Percentiles rank a stretch among this genome's conserved stretches.
These are phyloP conservation scores for Cartodere bifasciata DNA, from an alignment of 2,888 invertebrate species.

Conservation along the genomic window DNA sequence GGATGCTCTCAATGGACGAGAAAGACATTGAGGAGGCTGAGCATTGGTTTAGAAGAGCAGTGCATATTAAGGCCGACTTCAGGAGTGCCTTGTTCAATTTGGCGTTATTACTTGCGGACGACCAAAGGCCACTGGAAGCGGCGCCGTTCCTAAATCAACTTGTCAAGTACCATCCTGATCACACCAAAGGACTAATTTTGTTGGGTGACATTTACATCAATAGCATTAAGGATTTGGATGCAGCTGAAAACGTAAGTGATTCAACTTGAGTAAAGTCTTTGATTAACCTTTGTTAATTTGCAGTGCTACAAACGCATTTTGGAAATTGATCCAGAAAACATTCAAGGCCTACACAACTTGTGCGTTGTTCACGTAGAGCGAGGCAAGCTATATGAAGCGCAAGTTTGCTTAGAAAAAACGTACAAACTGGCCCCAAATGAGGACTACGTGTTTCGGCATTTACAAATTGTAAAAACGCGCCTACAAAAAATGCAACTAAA, in stretches of 20 bases:
- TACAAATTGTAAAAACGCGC: slow-evolving; percentile 73
- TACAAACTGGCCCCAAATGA: slow-evolving; percentile 76
- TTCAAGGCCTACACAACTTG: slow-evolving; percentile 89
- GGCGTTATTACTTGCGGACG: slow-evolving; percentile 79
- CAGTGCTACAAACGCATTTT: slow-evolving; percentile 85
- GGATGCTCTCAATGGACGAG: slow-evolving; percentile 95
- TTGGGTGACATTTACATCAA: slow-evolving; percentile 95
- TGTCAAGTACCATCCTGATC: slow-evolving; percentile 82
- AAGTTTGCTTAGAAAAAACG: slow-evolving; percentile 71
- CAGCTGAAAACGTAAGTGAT: slow-evolving; percentile 75
- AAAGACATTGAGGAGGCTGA: slow-evolving; percentile 80
- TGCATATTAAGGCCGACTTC: slow-evolving; percentile 78
- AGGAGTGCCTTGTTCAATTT: slow-evolving; percentile 90
- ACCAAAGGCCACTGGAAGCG: slow-evolving; percentile 78
- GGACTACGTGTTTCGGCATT: slow-evolving; percentile 81
- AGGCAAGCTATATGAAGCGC: slow-evolving; percentile 73
- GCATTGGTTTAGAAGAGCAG: slow-evolving; percentile 78
- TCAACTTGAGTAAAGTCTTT: slow-evolving; percentile 1
- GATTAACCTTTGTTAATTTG: slow-evolving; percentile 21
- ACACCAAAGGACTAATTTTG: slow-evolving; percentile 86
- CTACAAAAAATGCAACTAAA: slow-evolving; percentile 35
- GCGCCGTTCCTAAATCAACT: slow-evolving; percentile 86
- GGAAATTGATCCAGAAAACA: slow-evolving; percentile 76
- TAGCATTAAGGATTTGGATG: slow-evolving; percentile 84
- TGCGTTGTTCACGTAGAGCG: slow-evolving; percentile 93